Evolutionary conservation across 30 jellyfish, hydroid and myxozoan species (phyloP).

Genomic region (Aurelia coerulea): DNA sequence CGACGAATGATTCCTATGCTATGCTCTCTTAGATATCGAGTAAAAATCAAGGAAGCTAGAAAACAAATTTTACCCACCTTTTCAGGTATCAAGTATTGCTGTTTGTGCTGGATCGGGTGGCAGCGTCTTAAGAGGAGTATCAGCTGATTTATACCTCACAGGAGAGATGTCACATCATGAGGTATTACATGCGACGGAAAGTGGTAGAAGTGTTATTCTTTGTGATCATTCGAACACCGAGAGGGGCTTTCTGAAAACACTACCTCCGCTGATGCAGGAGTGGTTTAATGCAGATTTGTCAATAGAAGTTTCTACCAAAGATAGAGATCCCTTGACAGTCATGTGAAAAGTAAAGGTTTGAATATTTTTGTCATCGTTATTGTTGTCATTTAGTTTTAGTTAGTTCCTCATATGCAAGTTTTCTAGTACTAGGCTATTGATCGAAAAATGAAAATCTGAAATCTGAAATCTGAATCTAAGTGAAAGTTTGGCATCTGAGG

Average conservation of each 20-base stretch:
- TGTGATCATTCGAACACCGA: conserved; percentile 98
- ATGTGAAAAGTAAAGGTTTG: conserved; percentile 41
- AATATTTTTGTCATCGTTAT: no score
- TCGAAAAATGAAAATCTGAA: no score
- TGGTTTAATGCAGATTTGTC: conserved; percentile 52
- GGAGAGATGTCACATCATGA: conserved; percentile 99
- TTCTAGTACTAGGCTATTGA: no score
- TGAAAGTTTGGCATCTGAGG: no score
- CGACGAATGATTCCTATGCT: no score
- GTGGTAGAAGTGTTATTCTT: conserved; percentile 75
- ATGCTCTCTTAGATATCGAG: neutral
- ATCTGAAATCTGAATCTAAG: no score
- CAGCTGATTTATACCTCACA: conserved; percentile 83
- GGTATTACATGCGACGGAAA: conserved; percentile 87
- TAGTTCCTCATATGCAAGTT: no score
- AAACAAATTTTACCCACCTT: neutral
- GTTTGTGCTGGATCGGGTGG: conserved; percentile 99
- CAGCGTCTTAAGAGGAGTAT: conserved; percentile 80
- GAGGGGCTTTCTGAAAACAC: conserved; percentile 78
- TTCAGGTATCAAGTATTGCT: conserved; percentile 85
- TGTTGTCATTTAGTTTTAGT: no score
- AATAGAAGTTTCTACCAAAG: conserved; percentile 75
- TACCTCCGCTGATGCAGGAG: conserved; percentile 21
- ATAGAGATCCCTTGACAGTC: conserved; percentile 78
- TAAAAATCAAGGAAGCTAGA: neutral